Conservation (phyloP, 2,888 invertebrate species). For the Apodemia hepburni region DNA sequence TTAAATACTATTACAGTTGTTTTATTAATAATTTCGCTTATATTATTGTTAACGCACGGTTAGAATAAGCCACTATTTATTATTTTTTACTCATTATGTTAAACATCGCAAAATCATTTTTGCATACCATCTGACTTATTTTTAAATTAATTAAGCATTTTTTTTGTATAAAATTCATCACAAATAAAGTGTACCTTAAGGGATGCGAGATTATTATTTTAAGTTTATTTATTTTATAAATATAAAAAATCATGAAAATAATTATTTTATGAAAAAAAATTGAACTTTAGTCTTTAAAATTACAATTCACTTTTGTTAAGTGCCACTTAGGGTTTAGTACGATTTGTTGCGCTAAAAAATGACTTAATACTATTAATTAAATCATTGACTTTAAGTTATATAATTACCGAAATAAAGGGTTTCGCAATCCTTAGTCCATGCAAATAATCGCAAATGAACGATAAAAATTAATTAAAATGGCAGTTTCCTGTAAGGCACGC, state of each 20-base stretch:
- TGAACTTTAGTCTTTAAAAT: too few relatives aligned
- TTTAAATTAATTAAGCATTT: constrained; percentile 12
- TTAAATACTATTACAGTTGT: neutral
- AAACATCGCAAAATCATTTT: constrained; percentile 9
- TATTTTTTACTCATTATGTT: constrained; percentile 31
- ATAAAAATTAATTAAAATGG: too few relatives aligned
- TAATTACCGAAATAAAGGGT: too few relatives aligned
- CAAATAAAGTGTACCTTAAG: constrained; percentile 13
- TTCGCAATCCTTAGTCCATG: too few relatives aligned
- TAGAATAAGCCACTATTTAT: constrained; percentile 33
- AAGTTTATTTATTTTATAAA: neutral
- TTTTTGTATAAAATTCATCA: constrained; percentile 11
- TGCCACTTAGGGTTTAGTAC: too few relatives aligned
- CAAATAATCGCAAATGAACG: too few relatives aligned
- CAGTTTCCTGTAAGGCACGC: too few relatives aligned
- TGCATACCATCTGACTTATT: constrained; percentile 15
- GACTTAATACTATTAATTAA: too few relatives aligned
- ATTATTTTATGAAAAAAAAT: neutral
- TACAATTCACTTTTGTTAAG: too few relatives aligned
- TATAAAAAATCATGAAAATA: neutral
- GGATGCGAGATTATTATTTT: constrained; percentile 15
- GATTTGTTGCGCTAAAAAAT: too few relatives aligned
- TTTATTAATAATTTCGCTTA: constrained; percentile 12
- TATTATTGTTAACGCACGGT: constrained; percentile 30
- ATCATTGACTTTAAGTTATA: too few relatives aligned